phyloP scores from a whole-genome alignment of 2,797 vertebrate species.

The Chelidonichthys spinosus region DNA sequence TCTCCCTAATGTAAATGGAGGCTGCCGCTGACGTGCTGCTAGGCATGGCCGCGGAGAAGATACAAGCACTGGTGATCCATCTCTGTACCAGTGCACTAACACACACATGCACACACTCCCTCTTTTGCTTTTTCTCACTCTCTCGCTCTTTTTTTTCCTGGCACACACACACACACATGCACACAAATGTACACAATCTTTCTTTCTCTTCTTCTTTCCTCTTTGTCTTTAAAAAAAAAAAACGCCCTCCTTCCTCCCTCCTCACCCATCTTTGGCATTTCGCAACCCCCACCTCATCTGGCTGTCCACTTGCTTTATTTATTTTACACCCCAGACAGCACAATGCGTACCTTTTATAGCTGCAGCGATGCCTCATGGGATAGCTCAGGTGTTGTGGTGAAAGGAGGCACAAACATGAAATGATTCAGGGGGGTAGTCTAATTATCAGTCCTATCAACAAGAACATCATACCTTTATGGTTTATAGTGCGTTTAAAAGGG shows the following conservation, averaged over 20 bases:
- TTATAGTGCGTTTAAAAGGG: background rate
- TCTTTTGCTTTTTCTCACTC: slow-evolving; percentile 18
- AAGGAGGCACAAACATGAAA: slow-evolving; percentile 34
- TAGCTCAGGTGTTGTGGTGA: slow-evolving; percentile 42
- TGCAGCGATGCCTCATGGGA: slow-evolving; percentile 57
- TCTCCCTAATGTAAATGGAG: slow-evolving; percentile 90
- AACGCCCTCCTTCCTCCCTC: slow-evolving; percentile 47
- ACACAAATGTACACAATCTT: slow-evolving; percentile 46
- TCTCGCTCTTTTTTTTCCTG: slow-evolving; percentile 30
- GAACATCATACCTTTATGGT: slow-evolving; percentile 11
- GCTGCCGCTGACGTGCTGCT: slow-evolving; percentile 81
- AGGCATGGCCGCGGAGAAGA: slow-evolving; percentile 84
- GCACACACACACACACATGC: slow-evolving; percentile 3
- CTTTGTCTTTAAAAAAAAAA: slow-evolving; percentile 39
- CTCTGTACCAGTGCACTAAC: slow-evolving; percentile 73
- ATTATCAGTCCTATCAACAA: slow-evolving; percentile 36
- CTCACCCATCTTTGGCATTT: slow-evolving; percentile 53
- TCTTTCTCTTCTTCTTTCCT: slow-evolving; percentile 42
- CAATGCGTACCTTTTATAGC: slow-evolving; percentile 61
- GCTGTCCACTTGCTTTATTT: slow-evolving; percentile 66
- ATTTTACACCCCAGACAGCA: slow-evolving; percentile 58
- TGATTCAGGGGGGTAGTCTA: slow-evolving; percentile 34
- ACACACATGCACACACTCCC: slow-evolving; percentile 20
- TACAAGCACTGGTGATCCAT: slow-evolving; percentile 86
- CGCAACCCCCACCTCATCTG: slow-evolving; percentile 37